Percentiles rank a stretch among this genome's conserved stretches.
Evolutionary conservation across 2,888 invertebrate species (phyloP).

Genomic region (Synergus itoensis): DNA sequence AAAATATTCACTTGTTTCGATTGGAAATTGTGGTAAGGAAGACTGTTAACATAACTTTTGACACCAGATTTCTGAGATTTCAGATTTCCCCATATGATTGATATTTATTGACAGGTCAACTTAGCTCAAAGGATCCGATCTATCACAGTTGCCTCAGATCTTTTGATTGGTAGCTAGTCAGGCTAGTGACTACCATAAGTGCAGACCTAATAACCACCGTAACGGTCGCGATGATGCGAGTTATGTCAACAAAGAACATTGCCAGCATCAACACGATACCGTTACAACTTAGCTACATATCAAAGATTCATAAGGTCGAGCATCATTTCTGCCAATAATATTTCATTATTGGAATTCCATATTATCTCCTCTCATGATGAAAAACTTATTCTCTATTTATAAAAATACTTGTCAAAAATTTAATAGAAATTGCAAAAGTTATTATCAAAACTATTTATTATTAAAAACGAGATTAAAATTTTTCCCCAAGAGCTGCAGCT

Average conservation of each 20-base stretch:
- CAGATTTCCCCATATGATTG: conserved; percentile 44
- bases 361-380: neutral
- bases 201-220: conserved; percentile 56
- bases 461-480: too few species aligned
- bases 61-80: too few species aligned
- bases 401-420: too few species aligned
- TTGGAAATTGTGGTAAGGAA: too few species aligned
- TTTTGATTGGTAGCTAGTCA: conserved; percentile 28
- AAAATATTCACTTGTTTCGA: too few species aligned
- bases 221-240: conserved; percentile 49
- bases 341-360: neutral
- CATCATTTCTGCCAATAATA: neutral
- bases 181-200: conserved; percentile 54
- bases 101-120: conserved; percentile 59
- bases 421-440: too few species aligned
- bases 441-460: too few species aligned
- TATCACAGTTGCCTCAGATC: conserved; percentile 31
- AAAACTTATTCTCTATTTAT: neutral
- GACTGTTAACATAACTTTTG: too few species aligned
- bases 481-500: too few species aligned
- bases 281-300: conserved; percentile 53
- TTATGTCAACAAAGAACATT: conserved; percentile 68
- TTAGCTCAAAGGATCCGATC: conserved; percentile 56
- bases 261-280: conserved; percentile 71
- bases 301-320: conserved; percentile 3